Percentiles rank a stretch among this genome's conserved stretches.
Conservation (phyloP, 2,113 vertebrate genomes). For the Oryzias curvinotus region DNA sequence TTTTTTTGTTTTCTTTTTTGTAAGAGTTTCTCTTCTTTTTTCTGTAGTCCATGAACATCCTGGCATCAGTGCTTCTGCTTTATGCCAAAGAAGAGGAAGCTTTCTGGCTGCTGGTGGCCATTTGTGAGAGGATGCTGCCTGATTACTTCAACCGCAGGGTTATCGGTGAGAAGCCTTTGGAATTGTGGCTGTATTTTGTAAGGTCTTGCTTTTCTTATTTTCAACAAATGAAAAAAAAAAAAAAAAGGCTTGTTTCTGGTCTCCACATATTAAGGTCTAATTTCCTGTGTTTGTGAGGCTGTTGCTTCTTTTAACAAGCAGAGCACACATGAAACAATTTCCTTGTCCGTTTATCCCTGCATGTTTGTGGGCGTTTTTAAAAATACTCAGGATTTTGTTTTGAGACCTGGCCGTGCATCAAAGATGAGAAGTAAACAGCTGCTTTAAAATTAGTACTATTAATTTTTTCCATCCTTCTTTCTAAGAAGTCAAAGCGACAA, state of each 20-base stretch:
- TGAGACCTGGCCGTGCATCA: not conserved
- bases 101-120: conserved; percentile 94
- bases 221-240: not conserved
- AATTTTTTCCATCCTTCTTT: not conserved
- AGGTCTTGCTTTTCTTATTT: not conserved
- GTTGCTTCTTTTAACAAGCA: conserved; percentile 24
- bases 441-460: not conserved
- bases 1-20: not conserved
- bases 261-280: conserved; percentile 11
- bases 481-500: not conserved
- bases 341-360: conserved; percentile 30
- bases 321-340: conserved; percentile 46
- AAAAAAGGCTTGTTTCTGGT: conserved; percentile 5
- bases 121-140: conserved; percentile 96
- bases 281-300: conserved; percentile 59
- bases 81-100: conserved; percentile 96
- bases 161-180: conserved; percentile 80
- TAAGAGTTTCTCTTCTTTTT: not conserved
- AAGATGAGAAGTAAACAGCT: not conserved
- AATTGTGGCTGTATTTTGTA: not conserved
- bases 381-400: conserved; percentile 15
- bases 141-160: conserved; percentile 97
- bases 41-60: conserved; percentile 95
- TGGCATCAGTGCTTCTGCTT: conserved; percentile 91
- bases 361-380: not conserved